Evolutionary conservation across 2,888 invertebrate species (phyloP), one percentile per base, ranked within the genome.

Genomic region (Pristionchus mayeri): DNA sequence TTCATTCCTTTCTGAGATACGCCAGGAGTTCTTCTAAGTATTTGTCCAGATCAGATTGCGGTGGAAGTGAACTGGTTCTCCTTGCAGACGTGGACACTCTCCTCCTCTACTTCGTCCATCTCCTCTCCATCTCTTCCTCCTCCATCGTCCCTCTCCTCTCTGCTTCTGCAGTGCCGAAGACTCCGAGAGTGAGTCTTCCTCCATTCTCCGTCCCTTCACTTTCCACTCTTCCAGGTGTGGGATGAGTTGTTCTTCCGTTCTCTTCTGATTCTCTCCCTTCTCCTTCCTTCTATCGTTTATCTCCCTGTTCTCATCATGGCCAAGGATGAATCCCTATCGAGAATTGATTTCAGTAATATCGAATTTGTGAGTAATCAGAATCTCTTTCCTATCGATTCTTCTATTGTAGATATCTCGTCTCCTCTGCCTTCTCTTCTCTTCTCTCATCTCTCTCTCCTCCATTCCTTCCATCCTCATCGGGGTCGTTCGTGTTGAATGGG

Each of bases 71-170:
- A n/a, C n/a, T n/a, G n/a, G n/a, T n/a, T n/a, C n/a, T n/a, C n/a
- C n/a, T n/a, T n/a, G n/a, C 67, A 67, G 67, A 67, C 21, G 7
- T 67, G 37, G 18, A 37, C 21, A 67, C 37, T 40, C 37, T 67
- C 37, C 67, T 67, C 6, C 67, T 34, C 67, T 67, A 21, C 37
- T 67, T 67, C 67, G 9, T 34, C n/a, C 67, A n/a, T 67, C n/a
- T 67, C 37, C 67, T 67, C 67, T 67, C n/a, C n/a, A 34, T 67
- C 11, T 67, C 67, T 7, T 67, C n/a, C 21, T 67, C 37, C n/a
- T 13, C 37, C 0, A 37, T 67, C 21, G 37, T 27, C 27, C 67
- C 67, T 67, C 37, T 37, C 4, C 0, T 67, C 0, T 21, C 67
- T 37, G 67, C 37, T 1, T n/a, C 67, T 37, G 67, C 67, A 34